Conservation (phyloP, 2,797 vertebrate genomes). For the Gymnoscopelus braueri region DNA sequence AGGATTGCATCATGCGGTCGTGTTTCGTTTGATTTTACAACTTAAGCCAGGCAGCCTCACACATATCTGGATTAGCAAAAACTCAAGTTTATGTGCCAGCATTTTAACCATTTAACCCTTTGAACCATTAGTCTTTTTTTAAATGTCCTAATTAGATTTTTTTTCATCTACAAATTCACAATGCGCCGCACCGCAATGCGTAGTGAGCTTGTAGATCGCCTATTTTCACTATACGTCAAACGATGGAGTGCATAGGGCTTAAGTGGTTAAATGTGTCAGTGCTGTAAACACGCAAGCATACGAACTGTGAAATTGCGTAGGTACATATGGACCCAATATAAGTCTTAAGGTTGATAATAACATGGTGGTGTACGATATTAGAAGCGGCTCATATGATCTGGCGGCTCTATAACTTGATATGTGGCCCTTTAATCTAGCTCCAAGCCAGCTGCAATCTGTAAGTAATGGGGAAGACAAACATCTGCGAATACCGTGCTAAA, state of each 20-base stretch:
- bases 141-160: no score
- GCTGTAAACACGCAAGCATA: no score
- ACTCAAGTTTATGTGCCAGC: no score
- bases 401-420: conserved; percentile 54
- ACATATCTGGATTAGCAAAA: conserved; percentile 3
- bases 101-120: no score
- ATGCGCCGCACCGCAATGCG: no score
- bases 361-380: conserved; percentile 38
- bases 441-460: conserved; percentile 69
- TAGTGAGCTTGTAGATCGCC: no score
- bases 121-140: no score
- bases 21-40: conserved; percentile 17
- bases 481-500: conserved; percentile 63
- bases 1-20: conserved; percentile 14
- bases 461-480: conserved; percentile 70
- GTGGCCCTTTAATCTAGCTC: conserved; percentile 63
- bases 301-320: conserved; percentile 22
- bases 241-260: no score
- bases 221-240: no score
- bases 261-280: no score
- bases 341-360: conserved; percentile 46
- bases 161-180: no score
- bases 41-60: conserved; percentile 12
- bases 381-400: conserved; percentile 58
- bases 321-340: conserved; percentile 39